Base-by-base conservation (phyloP, 1,140 invertebrate species). In the Cephus cinctus region DNA sequence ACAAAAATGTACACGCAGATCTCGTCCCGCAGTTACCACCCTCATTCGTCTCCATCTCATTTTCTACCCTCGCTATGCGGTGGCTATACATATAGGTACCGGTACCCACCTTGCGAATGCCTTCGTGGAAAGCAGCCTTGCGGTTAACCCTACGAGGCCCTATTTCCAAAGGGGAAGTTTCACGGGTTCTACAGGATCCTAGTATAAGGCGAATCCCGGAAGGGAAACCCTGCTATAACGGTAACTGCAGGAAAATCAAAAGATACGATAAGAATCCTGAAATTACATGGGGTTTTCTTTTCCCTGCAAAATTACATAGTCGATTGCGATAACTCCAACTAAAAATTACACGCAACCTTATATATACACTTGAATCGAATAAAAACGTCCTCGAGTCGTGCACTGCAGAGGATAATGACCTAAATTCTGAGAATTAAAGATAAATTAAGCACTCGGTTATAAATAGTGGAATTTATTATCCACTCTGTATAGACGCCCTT, bases 361-460 rank as follows among this genome's bases (percentile, higher is more conserved):
- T 15, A 15, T 12, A 36, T 15, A 18, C 19, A 14, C 34, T 18
- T 12, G 14, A 36, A 36, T 4, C 14, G 34, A 30, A 12, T 8
- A 30, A 12, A 30, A 36, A 36, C 34, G 3, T n/a, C n/a, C n/a
- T n/a, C n/a, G 9, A 36, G 34, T 12, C 4, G 19, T 18, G 11
- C 4, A 15, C 14, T 41, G 9, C 23, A 41, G 46, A 39, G 47
- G 34, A 38, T 48, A 44, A 56, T 41, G 48, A 42, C 32, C 40
- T 36, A 44, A 60, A 60, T 60, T 50, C 43, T 49, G 41, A 25
- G 45, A 56, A 59, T 60, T 60, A 60, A 50, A 45, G 35, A 20
- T 43, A 23, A 49, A 48, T 56, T 46, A 48, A n/a, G 16, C n/a
- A 4, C 1, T 15, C 25, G 22, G 44, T 50, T 19, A 49, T 50